Evolutionary conservation across 2,113 vertebrate species (phyloP), one percentile per base, ranked within the genome.

Genomic region (Gopherus evgoodei): DNA sequence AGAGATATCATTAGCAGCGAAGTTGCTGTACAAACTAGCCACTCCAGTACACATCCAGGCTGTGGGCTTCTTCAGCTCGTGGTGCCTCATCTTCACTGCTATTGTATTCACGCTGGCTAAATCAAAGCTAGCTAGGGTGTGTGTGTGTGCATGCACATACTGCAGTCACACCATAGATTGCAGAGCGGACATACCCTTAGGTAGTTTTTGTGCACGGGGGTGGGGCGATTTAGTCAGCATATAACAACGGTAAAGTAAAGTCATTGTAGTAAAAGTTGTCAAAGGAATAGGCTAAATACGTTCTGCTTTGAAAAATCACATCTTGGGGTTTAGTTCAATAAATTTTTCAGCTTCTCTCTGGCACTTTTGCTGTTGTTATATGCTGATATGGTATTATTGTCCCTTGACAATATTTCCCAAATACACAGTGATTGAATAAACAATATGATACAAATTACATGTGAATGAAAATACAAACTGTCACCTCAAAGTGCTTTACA

Each of bases 291-390:
- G 44, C 27, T 24, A 83, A 83, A 59, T 29, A 83, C 9, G 11
- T 59, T 31, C 81, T 47, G 17, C 42, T 57, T 59, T 59, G 56
- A 59, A 83, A 44, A 29, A 57, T 44, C 81, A 42, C 3, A 2
- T 25, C 5, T 83, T 49, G 11, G 5, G 4, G 0, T 0, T 42
- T 78, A 47, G 75, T 16, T 47, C 42, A 29, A 47, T 78, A 78
- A 1, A 12, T 83, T 90, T 65, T 91, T 90, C 42, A 47, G 42
- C 59, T 24, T 83, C 50, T n/a, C 29, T 78, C 25, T 84, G 8
- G 2, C 8, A 44, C 31, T 87, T 84, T 59, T 0, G 0, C 35
- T 62, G 16, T n/a, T n/a, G n/a, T n/a, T n/a, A n/a, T n/a, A n/a
- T n/a, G n/a, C n/a, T 49, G 11, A 76, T 69, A 3, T 69, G n/a